Percentiles rank a stretch among this genome's conserved stretches.
Evolutionary conservation across 2,797 vertebrate species (phyloP).

Genomic region (Gallinago stenura): DNA sequence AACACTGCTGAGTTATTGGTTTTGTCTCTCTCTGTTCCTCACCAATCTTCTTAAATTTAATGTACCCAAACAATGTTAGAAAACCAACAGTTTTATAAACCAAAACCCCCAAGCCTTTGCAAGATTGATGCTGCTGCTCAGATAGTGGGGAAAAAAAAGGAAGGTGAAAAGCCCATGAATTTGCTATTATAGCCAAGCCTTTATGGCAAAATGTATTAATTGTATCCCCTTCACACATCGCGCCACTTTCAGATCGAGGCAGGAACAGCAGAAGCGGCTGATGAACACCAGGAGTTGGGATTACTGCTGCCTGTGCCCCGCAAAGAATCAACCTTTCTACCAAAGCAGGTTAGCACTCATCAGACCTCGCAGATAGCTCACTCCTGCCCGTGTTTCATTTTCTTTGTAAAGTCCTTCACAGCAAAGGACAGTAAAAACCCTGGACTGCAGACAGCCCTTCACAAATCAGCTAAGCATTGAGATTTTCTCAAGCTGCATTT

Average conservation of each 20-base stretch:
- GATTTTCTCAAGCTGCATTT: background rate
- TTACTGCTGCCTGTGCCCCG: background rate
- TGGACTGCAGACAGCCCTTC: background rate
- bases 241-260: background rate
- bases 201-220: background rate
- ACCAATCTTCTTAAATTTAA: slow-evolving; percentile 54
- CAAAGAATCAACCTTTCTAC: background rate
- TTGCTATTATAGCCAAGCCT: background rate
- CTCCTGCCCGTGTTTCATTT: background rate
- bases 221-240: background rate
- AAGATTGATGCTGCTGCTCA: background rate
- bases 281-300: background rate
- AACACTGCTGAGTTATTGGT: slow-evolving; percentile 62
- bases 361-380: background rate
- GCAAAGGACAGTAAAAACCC: background rate
- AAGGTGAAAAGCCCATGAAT: background rate
- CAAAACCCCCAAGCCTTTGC: slow-evolving; percentile 9
- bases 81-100: slow-evolving; percentile 42
- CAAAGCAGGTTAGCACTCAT: background rate
- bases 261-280: background rate
- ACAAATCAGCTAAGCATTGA: background rate
- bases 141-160: background rate
- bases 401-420: background rate
- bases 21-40: slow-evolving; percentile 51
- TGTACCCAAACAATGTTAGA: slow-evolving; percentile 9